Conservation (phyloP, 2,888 invertebrate genomes). For the Stenodera caucasica region DNA sequence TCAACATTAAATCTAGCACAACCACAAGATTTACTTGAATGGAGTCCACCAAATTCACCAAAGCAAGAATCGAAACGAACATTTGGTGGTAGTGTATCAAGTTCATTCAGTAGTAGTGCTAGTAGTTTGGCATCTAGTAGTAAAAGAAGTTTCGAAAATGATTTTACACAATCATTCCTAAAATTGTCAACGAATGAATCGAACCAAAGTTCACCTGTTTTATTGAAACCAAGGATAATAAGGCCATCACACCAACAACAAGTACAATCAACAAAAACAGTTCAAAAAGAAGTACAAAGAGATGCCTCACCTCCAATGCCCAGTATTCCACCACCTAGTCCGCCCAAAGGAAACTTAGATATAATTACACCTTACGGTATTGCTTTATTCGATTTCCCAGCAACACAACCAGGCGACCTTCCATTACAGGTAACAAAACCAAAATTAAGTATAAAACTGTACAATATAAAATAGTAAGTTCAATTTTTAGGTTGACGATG, state of each 20-base stretch:
- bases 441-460: background rate
- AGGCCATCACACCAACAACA: conserved; percentile 58
- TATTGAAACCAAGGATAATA: conserved; percentile 72
- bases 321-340: conserved; percentile 74
- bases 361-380: conserved; percentile 69
- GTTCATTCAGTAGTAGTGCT: conserved; percentile 54
- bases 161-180: conserved; percentile 52
- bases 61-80: conserved; percentile 46
- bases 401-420: conserved; percentile 76
- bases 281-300: conserved; percentile 14
- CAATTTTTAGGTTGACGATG: conserved; percentile 68
- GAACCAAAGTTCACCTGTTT: conserved; percentile 36
- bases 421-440: conserved; percentile 68
- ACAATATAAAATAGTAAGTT: conserved; percentile 2
- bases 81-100: conserved; percentile 52
- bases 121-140: conserved; percentile 69
- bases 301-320: conserved; percentile 67
- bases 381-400: conserved; percentile 77
- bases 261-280: conserved; percentile 15
- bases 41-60: conserved; percentile 58
- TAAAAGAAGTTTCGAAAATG: conserved; percentile 80
- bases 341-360: conserved; percentile 59
- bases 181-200: conserved; percentile 48
- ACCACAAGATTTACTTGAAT: conserved; percentile 54
- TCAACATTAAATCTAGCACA: conserved; percentile 48